Evolutionary conservation across 2,113 vertebrate species (phyloP).

Genomic region (Hiodon tergisus): DNA sequence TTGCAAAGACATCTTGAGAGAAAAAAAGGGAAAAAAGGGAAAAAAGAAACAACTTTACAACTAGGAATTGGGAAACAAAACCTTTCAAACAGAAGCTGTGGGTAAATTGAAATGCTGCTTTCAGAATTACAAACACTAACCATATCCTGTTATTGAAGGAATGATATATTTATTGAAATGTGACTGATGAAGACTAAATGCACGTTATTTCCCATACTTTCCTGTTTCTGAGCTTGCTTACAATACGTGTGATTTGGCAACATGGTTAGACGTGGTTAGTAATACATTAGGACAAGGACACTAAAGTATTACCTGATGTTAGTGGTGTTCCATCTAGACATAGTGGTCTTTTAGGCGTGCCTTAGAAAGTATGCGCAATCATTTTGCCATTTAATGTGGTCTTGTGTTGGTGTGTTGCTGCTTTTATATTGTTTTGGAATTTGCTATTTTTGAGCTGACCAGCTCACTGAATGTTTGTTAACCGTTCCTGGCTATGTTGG

Average conservation of each 20-base stretch:
- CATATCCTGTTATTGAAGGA: conserved; percentile 69
- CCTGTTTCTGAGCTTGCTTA: conserved; percentile 7
- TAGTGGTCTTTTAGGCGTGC: conserved; percentile 63
- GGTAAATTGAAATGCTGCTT: conserved; percentile 56
- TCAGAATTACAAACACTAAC: conserved; percentile 57
- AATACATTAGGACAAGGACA: conserved; percentile 49
- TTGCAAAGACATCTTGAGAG: conserved; percentile 38
- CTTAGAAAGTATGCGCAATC: conserved; percentile 64
- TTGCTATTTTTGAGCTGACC: conserved; percentile 62
- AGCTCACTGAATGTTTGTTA: conserved; percentile 53
- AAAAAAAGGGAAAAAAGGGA: conserved; percentile 30
- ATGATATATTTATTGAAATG: conserved; percentile 52
- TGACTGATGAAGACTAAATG: conserved; percentile 33
- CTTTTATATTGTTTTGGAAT: conserved; percentile 72
- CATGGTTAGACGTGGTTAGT: conserved; percentile 60
- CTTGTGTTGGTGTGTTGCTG: conserved; percentile 60
- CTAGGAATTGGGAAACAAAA: conserved; percentile 47
- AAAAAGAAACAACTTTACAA: conserved; percentile 37
- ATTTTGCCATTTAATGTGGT: conserved; percentile 71
- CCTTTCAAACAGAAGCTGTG: conserved; percentile 55
- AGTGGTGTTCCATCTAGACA: conserved; percentile 58
- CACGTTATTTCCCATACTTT: conserved; percentile 31
- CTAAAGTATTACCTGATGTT: conserved; percentile 74
- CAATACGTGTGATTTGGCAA: conserved; percentile 42
- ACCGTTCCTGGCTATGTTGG: conserved; percentile 33